phyloP scores from a whole-genome alignment of 1,140 invertebrate species.

The Phortica variegata region DNA sequence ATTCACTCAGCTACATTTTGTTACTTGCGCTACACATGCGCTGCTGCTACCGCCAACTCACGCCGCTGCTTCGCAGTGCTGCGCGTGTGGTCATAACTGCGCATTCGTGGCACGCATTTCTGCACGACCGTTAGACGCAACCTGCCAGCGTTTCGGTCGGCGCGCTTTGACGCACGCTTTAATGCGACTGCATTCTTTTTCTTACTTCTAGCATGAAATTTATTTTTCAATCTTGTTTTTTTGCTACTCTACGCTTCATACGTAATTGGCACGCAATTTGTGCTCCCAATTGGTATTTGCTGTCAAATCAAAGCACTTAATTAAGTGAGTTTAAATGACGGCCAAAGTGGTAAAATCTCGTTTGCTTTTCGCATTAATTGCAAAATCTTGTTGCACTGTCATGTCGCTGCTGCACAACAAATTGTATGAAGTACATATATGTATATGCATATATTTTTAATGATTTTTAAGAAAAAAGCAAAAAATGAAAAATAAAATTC shows the following conservation, averaged over 20 bases:
- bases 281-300: slow-evolving; percentile 38
- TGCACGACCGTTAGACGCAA: slow-evolving; percentile 36
- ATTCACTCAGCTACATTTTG: too few relatives aligned
- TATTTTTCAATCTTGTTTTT: slow-evolving; percentile 6
- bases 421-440: too few relatives aligned
- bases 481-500: too few relatives aligned
- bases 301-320: slow-evolving; percentile 47
- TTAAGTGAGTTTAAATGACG: slow-evolving; percentile 20
- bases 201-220: too few relatives aligned
- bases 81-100: slow-evolving; percentile 44
- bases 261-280: slow-evolving; percentile 50
- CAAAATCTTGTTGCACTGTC: slow-evolving; percentile 8
- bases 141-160: slow-evolving; percentile 8
- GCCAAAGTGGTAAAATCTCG: slow-evolving; percentile 1
- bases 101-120: slow-evolving; percentile 50
- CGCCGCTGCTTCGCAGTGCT: background rate
- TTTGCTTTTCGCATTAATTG: slow-evolving; percentile 22
- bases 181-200: too few relatives aligned
- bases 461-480: too few relatives aligned
- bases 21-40: slow-evolving; percentile 9
- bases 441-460: too few relatives aligned
- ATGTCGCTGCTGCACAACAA: slow-evolving; percentile 1
- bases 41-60: background rate
- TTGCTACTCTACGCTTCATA: slow-evolving; percentile 7
- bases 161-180: too few relatives aligned